A percentile compares a stretch with the other conserved stretches of the same genome.
phyloP scores from a whole-genome alignment of 2,113 vertebrate species.

The Caranx ignobilis region DNA sequence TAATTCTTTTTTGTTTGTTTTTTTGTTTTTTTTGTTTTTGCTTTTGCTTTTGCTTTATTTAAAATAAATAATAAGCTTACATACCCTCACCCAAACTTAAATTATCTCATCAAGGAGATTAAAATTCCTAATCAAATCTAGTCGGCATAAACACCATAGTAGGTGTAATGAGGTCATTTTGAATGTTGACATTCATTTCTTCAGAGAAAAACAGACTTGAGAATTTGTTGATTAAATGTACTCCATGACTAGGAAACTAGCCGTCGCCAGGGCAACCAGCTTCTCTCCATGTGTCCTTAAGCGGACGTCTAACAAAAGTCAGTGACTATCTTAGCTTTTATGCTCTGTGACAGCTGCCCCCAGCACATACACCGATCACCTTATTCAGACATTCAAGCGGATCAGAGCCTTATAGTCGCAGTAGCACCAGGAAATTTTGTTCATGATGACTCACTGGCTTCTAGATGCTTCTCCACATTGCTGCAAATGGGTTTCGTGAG shows the following conservation, averaged over 20 bases:
- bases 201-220: neutral
- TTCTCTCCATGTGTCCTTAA: constrained; percentile 6
- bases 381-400: neutral
- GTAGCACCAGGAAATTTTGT: neutral
- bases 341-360: neutral
- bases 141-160: constrained; percentile 7
- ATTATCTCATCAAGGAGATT: constrained; percentile 12
- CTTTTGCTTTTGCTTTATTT: neutral
- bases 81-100: constrained; percentile 4
- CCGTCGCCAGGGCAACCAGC: constrained; percentile 27
- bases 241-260: constrained; percentile 26
- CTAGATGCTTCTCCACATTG: neutral
- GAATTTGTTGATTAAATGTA: constrained; percentile 38
- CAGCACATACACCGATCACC: neutral
- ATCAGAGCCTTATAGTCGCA: neutral
- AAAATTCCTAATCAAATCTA: constrained; percentile 18
- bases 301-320: neutral
- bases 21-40: too few species aligned
- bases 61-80: neutral
- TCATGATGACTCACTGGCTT: neutral
- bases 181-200: constrained; percentile 12
- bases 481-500: neutral
- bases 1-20: too few species aligned
- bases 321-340: neutral
- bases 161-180: constrained; percentile 38